phyloP scores from a whole-genome alignment of 1,140 invertebrate species.

The Ptiloglossa arizonensis region DNA sequence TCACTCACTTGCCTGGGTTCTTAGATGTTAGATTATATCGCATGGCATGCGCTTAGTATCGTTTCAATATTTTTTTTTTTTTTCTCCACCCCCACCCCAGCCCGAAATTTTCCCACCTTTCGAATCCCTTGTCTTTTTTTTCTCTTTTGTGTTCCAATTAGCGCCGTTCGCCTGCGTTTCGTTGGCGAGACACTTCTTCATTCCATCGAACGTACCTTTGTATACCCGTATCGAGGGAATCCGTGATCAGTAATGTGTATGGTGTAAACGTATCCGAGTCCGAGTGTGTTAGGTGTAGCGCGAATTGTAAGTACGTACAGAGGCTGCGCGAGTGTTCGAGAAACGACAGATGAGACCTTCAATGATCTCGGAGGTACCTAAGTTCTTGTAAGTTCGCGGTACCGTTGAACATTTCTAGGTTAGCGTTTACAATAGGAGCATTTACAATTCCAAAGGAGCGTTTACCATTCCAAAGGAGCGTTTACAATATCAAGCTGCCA shows the following conservation, averaged over 20 bases:
- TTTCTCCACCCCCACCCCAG: neutral
- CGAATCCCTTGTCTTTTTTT: neutral
- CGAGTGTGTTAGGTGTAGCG: slow-evolving; percentile 30
- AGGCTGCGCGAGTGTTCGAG: neutral
- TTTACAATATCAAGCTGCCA: too few species aligned
- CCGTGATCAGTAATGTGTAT: slow-evolving; percentile 17
- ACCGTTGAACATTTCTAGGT: too few species aligned
- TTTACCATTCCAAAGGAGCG: too few species aligned
- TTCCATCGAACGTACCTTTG: slow-evolving; percentile 44
- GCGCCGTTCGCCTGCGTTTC: slow-evolving; percentile 13
- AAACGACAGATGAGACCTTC: neutral
- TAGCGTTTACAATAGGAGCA: too few species aligned
- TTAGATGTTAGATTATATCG: slow-evolving; percentile 67
- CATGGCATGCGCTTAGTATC: slow-evolving; percentile 76
- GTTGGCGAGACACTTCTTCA: slow-evolving; percentile 33
- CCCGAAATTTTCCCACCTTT: neutral
- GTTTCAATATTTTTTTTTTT: slow-evolving; percentile 32
- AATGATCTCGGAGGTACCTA: neutral
- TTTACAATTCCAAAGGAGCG: too few species aligned
- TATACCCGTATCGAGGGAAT: slow-evolving; percentile 26
- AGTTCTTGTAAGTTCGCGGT: too few species aligned
- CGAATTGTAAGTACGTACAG: slow-evolving; percentile 17
- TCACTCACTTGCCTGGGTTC: slow-evolving; percentile 62
- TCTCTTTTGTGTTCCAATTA: neutral
- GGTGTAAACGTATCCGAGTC: slow-evolving; percentile 22